Evolutionary conservation across 2,113 vertebrate species (phyloP).

Genomic region (Podarcis cretensis): DNA sequence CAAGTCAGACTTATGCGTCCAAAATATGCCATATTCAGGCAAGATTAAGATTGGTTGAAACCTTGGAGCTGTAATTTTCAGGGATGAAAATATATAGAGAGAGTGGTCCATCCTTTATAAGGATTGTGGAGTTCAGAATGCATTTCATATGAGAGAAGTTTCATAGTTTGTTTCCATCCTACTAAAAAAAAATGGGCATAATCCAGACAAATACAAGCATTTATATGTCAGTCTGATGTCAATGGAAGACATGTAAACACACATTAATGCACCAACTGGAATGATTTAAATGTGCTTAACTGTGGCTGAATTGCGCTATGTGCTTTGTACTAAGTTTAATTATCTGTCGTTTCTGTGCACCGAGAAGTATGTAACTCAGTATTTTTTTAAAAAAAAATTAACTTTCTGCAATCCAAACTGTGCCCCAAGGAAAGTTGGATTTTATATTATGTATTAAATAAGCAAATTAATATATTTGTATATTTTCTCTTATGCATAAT

Average conservation of each 20-base stretch:
- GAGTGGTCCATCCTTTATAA: no score
- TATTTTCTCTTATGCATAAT: not conserved
- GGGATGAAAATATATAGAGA: no score
- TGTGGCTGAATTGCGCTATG: not conserved
- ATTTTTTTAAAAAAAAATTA: not conserved
- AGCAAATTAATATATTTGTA: not conserved
- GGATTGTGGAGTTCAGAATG: no score
- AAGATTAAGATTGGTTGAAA: no score
- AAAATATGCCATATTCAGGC: no score
- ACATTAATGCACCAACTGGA: not conserved
- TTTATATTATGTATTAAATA: not conserved
- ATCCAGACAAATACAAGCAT: no score
- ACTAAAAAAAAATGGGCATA: no score
- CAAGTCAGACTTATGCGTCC: no score
- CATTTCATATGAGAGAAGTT: no score
- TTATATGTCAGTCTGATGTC: not conserved
- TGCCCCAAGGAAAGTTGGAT: not conserved
- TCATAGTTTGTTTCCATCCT: no score
- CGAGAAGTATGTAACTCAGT: not conserved
- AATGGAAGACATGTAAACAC: not conserved
- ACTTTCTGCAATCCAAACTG: not conserved
- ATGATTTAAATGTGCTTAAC: not conserved
- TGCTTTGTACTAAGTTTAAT: not conserved
- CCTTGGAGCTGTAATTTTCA: no score
- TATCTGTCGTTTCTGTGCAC: not conserved